Evolutionary conservation across 2,888 invertebrate genomes (phyloP), one percentile per base, ranked within the genome.

Genomic region (Lysandra bellargus): DNA sequence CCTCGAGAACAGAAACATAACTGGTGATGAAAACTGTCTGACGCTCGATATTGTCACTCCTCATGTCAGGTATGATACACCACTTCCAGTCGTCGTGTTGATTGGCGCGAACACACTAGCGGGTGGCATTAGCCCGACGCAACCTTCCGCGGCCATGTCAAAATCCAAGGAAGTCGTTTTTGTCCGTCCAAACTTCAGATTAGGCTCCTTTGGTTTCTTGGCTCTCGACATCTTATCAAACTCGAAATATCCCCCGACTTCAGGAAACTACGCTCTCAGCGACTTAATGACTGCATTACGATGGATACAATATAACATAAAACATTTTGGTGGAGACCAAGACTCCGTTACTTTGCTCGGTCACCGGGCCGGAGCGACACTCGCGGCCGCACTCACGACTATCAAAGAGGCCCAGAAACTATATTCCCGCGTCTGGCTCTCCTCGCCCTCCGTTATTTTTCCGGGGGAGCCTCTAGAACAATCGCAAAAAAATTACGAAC

Each of bases 191-290:
- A 98, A 98, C 87, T 98, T 98, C 91, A 96, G 98, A 84, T 91
- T 97, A 81, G 97, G 97, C 0, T 96, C 96, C 78, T 95, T 97
- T 80, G 99, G 99, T 4, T 98, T 98, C 87, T 92, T 98, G 78
- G 96, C 98, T 0, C 91, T 97, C 5, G 96, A 97, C 80, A 95
- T 96, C 2, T 90, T 98, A 1, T 96, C 97, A 0, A 95, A 96
- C 83, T 94, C 96, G 0, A 95, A 96, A 33, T 96, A 97, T 87
- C 97, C 97, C 0, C 95, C 95, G 49, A 96, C 96, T 0, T 97
- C 98, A 0, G 98, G 98, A 53, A 98, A 98, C 89, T 98, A 98
- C 86, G 98, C 97, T 0, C 95, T 98, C 0, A 97, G 97, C 1
- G 98, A 98, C 87, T 96, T 98, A 80, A 87, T 98, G 17, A 96